These are phyloP conservation scores for Neolamprologus sp. DNA, from an alignment of 2,113 vertebrate genomes.

Conservation along the genomic window DNA sequence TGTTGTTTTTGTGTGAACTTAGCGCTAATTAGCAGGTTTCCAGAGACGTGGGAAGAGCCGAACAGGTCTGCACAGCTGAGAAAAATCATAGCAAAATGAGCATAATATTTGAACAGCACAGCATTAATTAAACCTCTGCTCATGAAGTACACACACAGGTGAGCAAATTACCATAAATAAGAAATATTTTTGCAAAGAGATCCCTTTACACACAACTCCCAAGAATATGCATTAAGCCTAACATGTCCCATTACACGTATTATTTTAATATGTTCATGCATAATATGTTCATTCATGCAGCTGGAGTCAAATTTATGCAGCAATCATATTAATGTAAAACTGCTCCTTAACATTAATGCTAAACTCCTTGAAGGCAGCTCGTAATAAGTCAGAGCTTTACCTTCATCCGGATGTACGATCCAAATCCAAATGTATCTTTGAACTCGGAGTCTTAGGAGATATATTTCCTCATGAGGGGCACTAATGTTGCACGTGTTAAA, in stretches of 20 bases:
- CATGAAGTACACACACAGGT: background rate
- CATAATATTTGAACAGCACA: background rate
- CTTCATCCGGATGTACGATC: background rate
- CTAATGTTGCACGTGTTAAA: background rate
- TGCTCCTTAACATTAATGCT: background rate
- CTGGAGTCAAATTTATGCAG: background rate
- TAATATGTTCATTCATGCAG: background rate
- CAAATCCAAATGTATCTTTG: background rate
- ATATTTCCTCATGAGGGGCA: background rate
- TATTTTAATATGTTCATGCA: background rate
- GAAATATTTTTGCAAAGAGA: background rate
- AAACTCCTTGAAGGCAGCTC: background rate
- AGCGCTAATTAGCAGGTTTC: background rate
- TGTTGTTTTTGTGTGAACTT: background rate
- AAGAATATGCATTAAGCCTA: background rate
- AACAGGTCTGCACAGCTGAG: background rate
- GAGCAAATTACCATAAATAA: background rate
- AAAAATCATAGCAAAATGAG: background rate
- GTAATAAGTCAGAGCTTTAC: background rate
- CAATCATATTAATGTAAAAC: background rate
- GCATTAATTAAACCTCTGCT: background rate
- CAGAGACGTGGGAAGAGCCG: background rate
- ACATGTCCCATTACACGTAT: background rate
- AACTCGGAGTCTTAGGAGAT: background rate
- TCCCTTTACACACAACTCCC: background rate